Evolutionary conservation across 2,113 vertebrate genomes (phyloP), one percentile per base, ranked within the genome.

Genomic region (Vidua macroura): DNA sequence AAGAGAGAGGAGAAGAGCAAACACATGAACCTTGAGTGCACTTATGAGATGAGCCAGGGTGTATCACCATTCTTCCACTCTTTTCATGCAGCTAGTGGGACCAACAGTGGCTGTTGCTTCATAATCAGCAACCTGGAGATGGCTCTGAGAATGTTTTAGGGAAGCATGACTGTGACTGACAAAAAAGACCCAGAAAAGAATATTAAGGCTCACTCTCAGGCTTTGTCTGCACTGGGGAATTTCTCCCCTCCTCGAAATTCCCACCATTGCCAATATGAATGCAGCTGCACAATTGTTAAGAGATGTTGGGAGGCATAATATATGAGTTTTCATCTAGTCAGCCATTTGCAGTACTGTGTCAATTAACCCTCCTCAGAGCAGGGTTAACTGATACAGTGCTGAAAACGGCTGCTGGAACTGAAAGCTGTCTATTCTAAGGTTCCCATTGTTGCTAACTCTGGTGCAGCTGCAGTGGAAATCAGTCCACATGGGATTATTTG

Each of bases 331-430:
- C 93, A 93, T 96, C 92, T 95, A 27, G 30, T 94, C 90, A 95
- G 93, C 76, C 88, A 86, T 96, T 94, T 96, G 95, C 86, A 96
- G 86, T 62, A 53, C 94, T 96, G 88, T 95, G 94, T 93, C 95
- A 96, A 97, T 97, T 97, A 96, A 97, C 93, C 95, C 77, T 95
- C 83, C 93, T 95, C 90, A 93, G 94, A 93, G 88, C 83, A 92
- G 92, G 88, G 95, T 96, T 97, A 96, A 97, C 95, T 90, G 96
- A 97, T 96, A 94, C 69, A 95, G 86, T 91, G 95, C 92, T 96
- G 90, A 92, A 95, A 96, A 92, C 56, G 83, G 88, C 95, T 95
- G 95, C 93, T 92, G 86, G 92, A 96, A 85, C 83, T 6, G 80
- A 92, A 78, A 90, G 90, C 90, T 86, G 90, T 88, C 83, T 82